Base-by-base conservation (phyloP, 92 coral and sea anemone species). In the Epizoanthus rinbou region DNA sequence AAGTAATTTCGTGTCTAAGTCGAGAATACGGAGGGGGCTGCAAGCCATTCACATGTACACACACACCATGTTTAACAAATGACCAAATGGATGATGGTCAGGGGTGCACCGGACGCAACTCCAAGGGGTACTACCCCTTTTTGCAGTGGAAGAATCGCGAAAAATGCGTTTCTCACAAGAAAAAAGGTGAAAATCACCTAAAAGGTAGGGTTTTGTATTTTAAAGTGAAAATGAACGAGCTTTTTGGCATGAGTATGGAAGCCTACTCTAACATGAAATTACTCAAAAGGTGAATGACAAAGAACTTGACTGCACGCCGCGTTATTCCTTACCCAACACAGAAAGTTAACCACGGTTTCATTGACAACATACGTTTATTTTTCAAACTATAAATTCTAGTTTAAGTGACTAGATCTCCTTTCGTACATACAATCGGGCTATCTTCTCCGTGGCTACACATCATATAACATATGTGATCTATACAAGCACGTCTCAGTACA, bases 91-190 rank as follows among this genome's bases (percentile, higher is more conserved):
- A 37, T 0, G 43, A 37, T 13, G 71, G 52, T 6, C 43, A 62
- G 71, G 82, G 82, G 82, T 78, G 82, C 64, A 78, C 82, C 71
- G 82, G 22, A 78, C 82, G 37, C 58, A 35, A 37, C 23, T 78
- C 6, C 23, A 41, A 62, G 82, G 82, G 82, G 82, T 78, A 62
- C 9, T 18, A 39, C 69, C 82, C 82, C 52, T 59, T 78, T 78
- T 78, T 37, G 39, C 50, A 19, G 59, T 56, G 33, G 23, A 19
- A 62, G 11, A 28, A 14, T 10, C 58, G 39, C 82, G 24, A 78
- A 78, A 78, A 15, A n/a, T 11, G 4, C 52, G 63, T 78, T 78
- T 62, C 5, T 19, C 3, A 10, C 47, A 41, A 78, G 82, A 62
- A 39, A 62, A 18, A 62, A 57, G 82, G 71, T 78, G 71, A 22